phyloP scores from a whole-genome alignment of 2,888 invertebrate species.

The Melipona beecheii region DNA sequence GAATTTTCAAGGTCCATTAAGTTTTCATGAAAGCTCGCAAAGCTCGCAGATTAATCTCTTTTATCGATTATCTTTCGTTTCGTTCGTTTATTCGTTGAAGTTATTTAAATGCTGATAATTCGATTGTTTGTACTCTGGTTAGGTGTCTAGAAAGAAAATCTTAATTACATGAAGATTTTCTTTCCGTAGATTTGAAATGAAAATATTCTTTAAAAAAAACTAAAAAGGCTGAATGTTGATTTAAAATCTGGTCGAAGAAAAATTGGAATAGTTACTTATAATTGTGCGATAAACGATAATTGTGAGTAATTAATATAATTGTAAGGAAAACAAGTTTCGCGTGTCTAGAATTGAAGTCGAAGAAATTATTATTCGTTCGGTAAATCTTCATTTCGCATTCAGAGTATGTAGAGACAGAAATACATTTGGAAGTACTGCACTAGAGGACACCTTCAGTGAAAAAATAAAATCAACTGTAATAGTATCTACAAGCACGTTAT shows the following conservation, averaged over 20 bases:
- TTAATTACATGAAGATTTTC: not conserved
- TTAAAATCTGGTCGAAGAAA: too few species aligned
- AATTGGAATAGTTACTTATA: too few species aligned
- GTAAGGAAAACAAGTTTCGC: not conserved
- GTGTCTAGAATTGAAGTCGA: not conserved
- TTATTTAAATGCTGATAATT: slow-evolving; percentile 8
- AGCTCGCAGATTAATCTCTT: slow-evolving; percentile 6
- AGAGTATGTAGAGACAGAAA: slow-evolving; percentile 6
- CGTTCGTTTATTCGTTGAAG: slow-evolving; percentile 10
- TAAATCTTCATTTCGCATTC: slow-evolving; percentile 40
- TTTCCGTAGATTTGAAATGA: too few species aligned
- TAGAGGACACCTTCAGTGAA: not conserved
- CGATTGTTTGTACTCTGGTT: not conserved
- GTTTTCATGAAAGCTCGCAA: not conserved
- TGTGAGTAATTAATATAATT: not conserved
- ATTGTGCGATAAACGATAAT: not conserved
- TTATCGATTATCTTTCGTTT: slow-evolving; percentile 15
- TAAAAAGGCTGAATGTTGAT: too few species aligned
- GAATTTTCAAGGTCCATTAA: slow-evolving; percentile 25
- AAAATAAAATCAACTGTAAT: slow-evolving; percentile 24
- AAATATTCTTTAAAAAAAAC: too few species aligned
- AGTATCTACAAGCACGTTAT: slow-evolving; percentile 9
- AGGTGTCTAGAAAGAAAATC: too few species aligned
- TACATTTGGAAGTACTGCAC: slow-evolving; percentile 8
- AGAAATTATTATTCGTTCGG: not conserved